Evolutionary conservation across 1,140 invertebrate species (phyloP), one percentile per base, ranked within the genome.

Genomic region (Trachelipus rathkii): DNA sequence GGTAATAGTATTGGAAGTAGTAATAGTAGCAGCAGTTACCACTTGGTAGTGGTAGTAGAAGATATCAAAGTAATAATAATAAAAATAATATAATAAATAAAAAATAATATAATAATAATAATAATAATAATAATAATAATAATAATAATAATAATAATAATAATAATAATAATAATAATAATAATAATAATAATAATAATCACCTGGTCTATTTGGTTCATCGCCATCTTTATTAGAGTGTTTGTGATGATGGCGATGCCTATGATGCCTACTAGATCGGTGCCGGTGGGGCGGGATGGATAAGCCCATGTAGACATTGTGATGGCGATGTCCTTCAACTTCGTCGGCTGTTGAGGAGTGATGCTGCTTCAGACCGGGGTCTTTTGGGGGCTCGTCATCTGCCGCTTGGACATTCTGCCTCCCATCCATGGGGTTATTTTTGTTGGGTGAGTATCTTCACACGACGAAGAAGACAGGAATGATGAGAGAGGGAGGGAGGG

Each of bases 291-390:
- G 79, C 60, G 19, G 84, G 93, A 79, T 94, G 88, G 86, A 95
- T 93, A 11, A 95, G 8, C 93, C 93, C 82, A 94, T 92, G 85
- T 93, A 95, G 23, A 95, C 91, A 10, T 92, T 93, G 84, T 95
- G 93, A 75, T 92, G 92, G 81, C 93, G 89, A 86, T 95, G 93
- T 85, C 93, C 93, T 45, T 81, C 77, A 11, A 78, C 50, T 66
- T 81, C 79, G n/a, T 81, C 79, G 19, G 74, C 73, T 43, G 71
- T 81, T 77, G 74, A 81, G 10, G 79, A 77, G 82, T 91, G 90
- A 69, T 89, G 88, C 82, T 92, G 90, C 72, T 89, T 88, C 50
- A 89, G 92, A 33, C 92, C 92, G 19, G 93, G 93, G 85, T 95
- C 93, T 84, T 91, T 92, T 0, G 93, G 91, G 3, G 92, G 92